Conservation (phyloP, 2,888 invertebrate genomes). For the Saturnia japonica region DNA sequence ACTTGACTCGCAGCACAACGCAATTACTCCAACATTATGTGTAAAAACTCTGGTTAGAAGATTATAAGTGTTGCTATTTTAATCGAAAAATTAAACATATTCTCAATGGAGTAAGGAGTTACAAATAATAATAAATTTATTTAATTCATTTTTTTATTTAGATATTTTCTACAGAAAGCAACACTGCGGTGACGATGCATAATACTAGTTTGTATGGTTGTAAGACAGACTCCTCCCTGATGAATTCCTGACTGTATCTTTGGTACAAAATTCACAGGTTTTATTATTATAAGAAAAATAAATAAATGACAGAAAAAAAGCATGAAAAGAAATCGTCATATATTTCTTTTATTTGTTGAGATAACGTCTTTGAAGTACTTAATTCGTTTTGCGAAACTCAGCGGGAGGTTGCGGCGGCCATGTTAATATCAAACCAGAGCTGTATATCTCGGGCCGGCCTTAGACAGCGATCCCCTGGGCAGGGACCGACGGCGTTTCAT, state of each 20-base stretch:
- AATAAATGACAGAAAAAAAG: neutral
- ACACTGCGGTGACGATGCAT: no score
- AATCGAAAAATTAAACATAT: no score
- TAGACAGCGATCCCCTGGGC: slow-evolving; percentile 51
- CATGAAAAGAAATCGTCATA: slow-evolving; percentile 18
- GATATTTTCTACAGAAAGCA: no score
- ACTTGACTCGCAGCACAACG: no score
- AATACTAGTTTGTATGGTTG: no score
- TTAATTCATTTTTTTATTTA: no score
- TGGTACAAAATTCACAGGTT: neutral
- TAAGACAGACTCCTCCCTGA: no score
- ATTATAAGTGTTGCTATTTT: no score
- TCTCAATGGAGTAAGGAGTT: no score
- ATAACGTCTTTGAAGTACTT: slow-evolving; percentile 31
- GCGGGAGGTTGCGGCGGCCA: slow-evolving; percentile 39
- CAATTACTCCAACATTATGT: no score
- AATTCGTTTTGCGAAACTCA: slow-evolving; percentile 39
- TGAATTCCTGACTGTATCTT: neutral
- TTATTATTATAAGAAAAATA: neutral
- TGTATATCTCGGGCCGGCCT: slow-evolving; percentile 46
- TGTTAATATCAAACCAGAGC: slow-evolving; percentile 49
- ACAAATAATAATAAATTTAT: no score
- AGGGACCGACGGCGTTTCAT: slow-evolving; percentile 41
- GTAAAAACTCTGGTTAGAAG: no score
- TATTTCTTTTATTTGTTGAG: slow-evolving; percentile 34